Evolutionary conservation across 2,888 invertebrate species (phyloP), one percentile per base, ranked within the genome.

Genomic region (Pterostichus madidus): DNA sequence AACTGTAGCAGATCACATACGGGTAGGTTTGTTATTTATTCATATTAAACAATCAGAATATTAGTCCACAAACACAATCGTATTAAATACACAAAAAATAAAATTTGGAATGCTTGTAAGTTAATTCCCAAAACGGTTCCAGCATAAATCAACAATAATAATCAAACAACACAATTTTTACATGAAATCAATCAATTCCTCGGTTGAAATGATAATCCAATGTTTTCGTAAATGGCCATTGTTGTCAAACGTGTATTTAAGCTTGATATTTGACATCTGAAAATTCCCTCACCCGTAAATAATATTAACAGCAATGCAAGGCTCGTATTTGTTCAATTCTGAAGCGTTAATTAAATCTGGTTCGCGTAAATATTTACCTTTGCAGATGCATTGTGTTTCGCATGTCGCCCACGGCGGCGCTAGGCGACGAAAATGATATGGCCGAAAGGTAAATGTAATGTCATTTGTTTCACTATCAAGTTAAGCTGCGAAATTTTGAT

Each of bases 261-360:
- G 61, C 31, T 78, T 78, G 56, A 61, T 78, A 24, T 78, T 78
- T 78, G 78, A 78, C 78, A 59, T 61, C 10, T 7, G 78, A 78
- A 61, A 78, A 78, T 61, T 78, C 61, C 13, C 61, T 78, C 78
- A 61, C 59, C 78, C 78, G 78, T 78, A 61, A 78, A 78, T 78
- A 78, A 78, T 61, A 78, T 78, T 78, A 56, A n/a, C 53, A 35
- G 59, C 44, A 76, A 46, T 53, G 75, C 59, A 59, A 39, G 24
- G 78, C 78, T n/a, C 39, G 24, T 78, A 78, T 78, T 78, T 78
- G 59, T 31, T 10, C 61, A 78, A 32, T 77, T 77, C 59, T 32
- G 59, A 56, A 77, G 53, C 61, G 78, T 78, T 78, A 61, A 78
- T 78, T 78, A 78, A 78, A 78, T 78, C 78, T 78, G 59, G 39